Percentiles rank a stretch among this genome's conserved stretches.
These are phyloP conservation scores for Etheostoma nigrum DNA, from an alignment of 2,797 vertebrate species.

Conservation along the genomic window DNA sequence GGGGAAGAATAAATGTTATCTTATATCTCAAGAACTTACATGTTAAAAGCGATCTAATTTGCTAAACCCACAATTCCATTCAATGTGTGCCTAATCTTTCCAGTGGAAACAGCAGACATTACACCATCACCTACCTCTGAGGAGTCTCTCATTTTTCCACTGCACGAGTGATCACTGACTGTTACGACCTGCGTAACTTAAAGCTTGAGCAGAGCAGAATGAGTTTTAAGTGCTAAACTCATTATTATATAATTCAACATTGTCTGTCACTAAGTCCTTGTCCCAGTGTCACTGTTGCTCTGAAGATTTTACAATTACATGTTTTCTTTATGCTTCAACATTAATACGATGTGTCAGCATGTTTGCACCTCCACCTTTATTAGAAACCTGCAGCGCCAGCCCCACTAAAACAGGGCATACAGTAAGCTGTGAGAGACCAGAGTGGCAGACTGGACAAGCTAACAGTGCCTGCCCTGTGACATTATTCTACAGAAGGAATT, in stretches of 20 bases:
- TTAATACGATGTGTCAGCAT: conserved; percentile 12
- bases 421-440: conserved; percentile 13
- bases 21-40: conserved; percentile 35
- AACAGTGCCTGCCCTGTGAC: conserved; percentile 19
- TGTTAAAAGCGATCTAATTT: conserved; percentile 44
- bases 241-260: conserved; percentile 29
- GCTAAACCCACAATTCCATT: conserved; percentile 39
- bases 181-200: conserved; percentile 46
- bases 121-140: conserved; percentile 41
- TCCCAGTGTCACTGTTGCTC: conserved; percentile 20
- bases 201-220: conserved; percentile 24
- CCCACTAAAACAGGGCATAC: not conserved
- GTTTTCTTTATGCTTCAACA: not conserved
- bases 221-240: conserved; percentile 11
- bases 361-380: conserved; percentile 34
- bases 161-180: conserved; percentile 43
- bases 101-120: conserved; percentile 61
- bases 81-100: conserved; percentile 44
- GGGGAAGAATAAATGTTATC: conserved; percentile 22
- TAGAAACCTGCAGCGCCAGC: conserved; percentile 17
- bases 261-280: conserved; percentile 20
- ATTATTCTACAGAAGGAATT: conserved; percentile 44
- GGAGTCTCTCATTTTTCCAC: conserved; percentile 55
- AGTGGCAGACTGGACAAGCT: conserved; percentile 25
- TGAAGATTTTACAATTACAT: conserved; percentile 17